Conservation (phyloP, 2,113 vertebrate genomes). For the Engystomops pustulosus region DNA sequence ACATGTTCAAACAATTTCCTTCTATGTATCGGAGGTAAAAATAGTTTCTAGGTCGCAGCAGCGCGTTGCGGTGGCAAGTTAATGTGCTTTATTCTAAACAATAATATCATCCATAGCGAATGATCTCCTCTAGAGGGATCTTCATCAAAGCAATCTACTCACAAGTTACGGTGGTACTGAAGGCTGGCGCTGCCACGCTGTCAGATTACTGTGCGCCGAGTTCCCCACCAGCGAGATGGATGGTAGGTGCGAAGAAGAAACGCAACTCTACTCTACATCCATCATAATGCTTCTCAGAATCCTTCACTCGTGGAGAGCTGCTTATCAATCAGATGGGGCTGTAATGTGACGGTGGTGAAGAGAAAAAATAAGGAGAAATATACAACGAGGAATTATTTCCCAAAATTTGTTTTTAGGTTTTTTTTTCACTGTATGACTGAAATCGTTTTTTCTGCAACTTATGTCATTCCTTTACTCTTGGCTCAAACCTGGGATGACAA, state of each 20-base stretch:
- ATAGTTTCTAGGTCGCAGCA: slow-evolving; percentile 43
- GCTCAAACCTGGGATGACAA: too few relatives aligned
- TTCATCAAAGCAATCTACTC: slow-evolving; percentile 8
- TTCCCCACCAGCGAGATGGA: slow-evolving; percentile 33
- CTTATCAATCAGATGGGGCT: slow-evolving; percentile 33
- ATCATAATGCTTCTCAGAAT: slow-evolving; percentile 14
- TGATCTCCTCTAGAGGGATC: slow-evolving; percentile 24
- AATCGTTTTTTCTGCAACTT: too few relatives aligned
- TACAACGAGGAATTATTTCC: too few relatives aligned
- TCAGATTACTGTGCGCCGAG: neutral
- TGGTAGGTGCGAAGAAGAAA: neutral
- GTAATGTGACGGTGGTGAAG: neutral
- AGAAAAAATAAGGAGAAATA: too few relatives aligned
- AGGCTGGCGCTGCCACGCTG: neutral
- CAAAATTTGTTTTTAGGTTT: too few relatives aligned
- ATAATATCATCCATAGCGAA: slow-evolving; percentile 41
- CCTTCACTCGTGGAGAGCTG: neutral
- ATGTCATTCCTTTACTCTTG: too few relatives aligned
- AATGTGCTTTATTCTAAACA: slow-evolving; percentile 39
- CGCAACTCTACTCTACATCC: neutral
- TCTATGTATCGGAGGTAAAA: slow-evolving; percentile 27
- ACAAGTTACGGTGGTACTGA: neutral
- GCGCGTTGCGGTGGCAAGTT: slow-evolving; percentile 4
- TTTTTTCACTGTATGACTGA: too few relatives aligned
- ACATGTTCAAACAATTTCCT: slow-evolving; percentile 17